phyloP scores from a whole-genome alignment of 2,113 vertebrate genomes.

The Hydrochoerus hydrochaeris region DNA sequence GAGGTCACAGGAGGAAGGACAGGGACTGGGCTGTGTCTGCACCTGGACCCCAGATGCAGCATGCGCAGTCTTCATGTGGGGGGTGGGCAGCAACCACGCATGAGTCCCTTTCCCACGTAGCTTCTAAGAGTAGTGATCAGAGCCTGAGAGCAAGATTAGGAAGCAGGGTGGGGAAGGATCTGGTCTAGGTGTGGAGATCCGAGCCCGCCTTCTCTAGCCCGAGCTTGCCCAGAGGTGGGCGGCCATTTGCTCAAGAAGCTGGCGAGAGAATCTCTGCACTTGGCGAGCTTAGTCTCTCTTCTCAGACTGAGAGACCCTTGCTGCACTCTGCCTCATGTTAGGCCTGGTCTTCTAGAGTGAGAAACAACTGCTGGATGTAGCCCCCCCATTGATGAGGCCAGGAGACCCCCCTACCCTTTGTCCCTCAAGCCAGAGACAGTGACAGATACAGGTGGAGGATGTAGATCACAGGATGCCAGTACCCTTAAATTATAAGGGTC shows the following conservation, averaged over 20 bases:
- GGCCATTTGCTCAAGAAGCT: not conserved
- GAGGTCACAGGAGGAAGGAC: not conserved
- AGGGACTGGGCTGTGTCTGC: not conserved
- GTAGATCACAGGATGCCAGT: not conserved
- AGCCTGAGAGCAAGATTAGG: not conserved
- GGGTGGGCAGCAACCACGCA: not conserved
- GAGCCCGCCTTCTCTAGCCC: not conserved
- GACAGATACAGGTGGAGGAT: not conserved
- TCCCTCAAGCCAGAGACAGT: not conserved
- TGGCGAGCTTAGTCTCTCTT: not conserved
- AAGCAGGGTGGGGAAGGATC: not conserved
- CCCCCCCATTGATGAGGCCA: not conserved
- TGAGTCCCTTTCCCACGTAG: not conserved
- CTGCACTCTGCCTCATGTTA: not conserved
- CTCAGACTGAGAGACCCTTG: not conserved
- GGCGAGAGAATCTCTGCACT: not conserved
- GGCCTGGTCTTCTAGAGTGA: not conserved
- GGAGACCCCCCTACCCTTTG: not conserved
- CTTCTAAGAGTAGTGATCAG: not conserved
- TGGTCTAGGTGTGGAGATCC: not conserved
- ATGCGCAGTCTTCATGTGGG: rapidly evolving
- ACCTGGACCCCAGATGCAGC: not conserved
- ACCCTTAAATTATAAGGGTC: not conserved
- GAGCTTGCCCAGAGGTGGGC: not conserved
- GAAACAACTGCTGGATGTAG: not conserved